Evolutionary conservation across 2,888 invertebrate genomes (phyloP).

Genomic region (Archaeoteleia sp.): DNA sequence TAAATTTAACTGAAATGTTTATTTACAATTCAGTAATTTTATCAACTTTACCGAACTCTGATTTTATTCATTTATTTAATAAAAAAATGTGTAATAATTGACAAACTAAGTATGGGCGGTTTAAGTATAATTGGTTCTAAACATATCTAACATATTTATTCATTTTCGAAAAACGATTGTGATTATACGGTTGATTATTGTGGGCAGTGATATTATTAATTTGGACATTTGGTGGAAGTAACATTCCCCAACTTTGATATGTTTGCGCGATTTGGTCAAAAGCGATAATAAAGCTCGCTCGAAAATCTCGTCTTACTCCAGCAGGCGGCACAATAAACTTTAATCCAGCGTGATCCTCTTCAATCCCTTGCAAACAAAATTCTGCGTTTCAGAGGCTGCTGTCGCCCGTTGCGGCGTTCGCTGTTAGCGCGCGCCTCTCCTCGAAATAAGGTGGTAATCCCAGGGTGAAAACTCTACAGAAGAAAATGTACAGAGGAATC

Average conservation of each 20-base stretch:
- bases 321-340: constrained; percentile 53
- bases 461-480: constrained; percentile 20
- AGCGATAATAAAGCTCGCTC: constrained; percentile 41
- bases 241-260: neutral
- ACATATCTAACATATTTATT: too few species aligned
- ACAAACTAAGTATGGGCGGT: too few species aligned
- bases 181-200: too few species aligned
- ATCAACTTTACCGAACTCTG: too few species aligned
- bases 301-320: constrained; percentile 37
- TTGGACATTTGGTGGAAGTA: too few species aligned
- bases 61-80: too few species aligned
- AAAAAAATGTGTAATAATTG: too few species aligned
- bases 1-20: too few species aligned
- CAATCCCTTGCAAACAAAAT: constrained; percentile 58
- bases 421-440: constrained; percentile 38
- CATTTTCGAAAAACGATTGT: too few species aligned
- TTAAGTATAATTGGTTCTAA: too few species aligned
- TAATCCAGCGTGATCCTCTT: constrained; percentile 57
- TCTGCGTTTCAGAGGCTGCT: constrained; percentile 42
- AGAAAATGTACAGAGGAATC: constrained; percentile 11
- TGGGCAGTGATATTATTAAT: too few species aligned
- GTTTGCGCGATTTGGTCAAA: constrained; percentile 29
- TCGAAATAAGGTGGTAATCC: constrained; percentile 44
- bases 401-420: constrained; percentile 25
- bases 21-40: too few species aligned